Conservation (phyloP, 2,797 vertebrate species). For the Zenarchopterus dispar region DNA sequence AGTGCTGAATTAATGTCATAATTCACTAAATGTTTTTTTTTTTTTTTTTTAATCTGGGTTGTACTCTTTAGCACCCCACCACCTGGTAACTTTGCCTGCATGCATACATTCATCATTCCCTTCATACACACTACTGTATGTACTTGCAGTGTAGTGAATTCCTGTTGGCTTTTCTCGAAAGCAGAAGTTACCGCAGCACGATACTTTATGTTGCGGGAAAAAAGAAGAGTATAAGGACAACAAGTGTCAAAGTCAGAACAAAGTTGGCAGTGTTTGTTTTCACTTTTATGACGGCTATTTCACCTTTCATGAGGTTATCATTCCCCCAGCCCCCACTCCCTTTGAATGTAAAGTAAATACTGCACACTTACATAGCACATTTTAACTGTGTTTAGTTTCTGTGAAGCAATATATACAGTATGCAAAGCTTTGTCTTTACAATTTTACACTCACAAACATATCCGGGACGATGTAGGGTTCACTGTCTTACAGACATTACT, state of each 20-base stretch:
- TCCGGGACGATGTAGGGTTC: no score
- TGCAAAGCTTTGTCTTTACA: no score
- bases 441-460: no score
- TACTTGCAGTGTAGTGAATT: constrained; percentile 42
- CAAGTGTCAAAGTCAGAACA: not conserved
- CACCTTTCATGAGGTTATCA: not conserved
- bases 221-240: not conserved
- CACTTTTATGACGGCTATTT: not conserved
- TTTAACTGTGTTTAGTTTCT: no score
- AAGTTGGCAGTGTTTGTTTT: not conserved
- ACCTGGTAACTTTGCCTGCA: constrained; percentile 57
- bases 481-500: no score
- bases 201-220: constrained; percentile 4
- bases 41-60: constrained; percentile 33
- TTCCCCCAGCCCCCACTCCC: no score
- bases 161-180: constrained; percentile 47
- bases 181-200: constrained; percentile 17
- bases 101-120: constrained; percentile 45
- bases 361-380: no score
- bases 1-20: constrained; percentile 35
- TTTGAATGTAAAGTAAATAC: no score
- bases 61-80: constrained; percentile 63
- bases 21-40: constrained; percentile 42
- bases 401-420: no score
- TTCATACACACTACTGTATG: constrained; percentile 18